A percentile compares a stretch with the other conserved stretches of the same genome.
Conservation (phyloP, 2,888 invertebrate genomes). For the Meandrusa payeni region DNA sequence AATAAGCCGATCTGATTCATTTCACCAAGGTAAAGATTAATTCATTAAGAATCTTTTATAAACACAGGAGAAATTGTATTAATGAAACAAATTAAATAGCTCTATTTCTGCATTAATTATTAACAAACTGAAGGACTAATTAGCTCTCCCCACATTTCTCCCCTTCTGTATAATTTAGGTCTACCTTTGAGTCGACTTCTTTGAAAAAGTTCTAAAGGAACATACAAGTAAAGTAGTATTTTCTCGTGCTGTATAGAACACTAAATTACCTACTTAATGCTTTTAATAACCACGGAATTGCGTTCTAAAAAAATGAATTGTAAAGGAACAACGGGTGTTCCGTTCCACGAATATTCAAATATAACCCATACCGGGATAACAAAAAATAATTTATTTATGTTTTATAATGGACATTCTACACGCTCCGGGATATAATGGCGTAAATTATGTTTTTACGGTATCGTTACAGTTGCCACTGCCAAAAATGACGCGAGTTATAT, state of each 20-base stretch:
- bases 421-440: neutral
- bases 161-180: constrained; percentile 5
- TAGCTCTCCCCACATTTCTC: constrained; percentile 11
- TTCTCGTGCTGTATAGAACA: constrained; percentile 1
- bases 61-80: constrained; percentile 21
- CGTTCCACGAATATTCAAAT: neutral
- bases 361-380: neutral
- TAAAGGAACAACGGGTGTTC: constrained; percentile 1
- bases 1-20: constrained; percentile 12
- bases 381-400: neutral
- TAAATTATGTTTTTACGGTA: neutral
- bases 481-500: too few relatives aligned
- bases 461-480: too few relatives aligned
- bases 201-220: constrained; percentile 10
- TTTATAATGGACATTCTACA: neutral
- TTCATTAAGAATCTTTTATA: constrained; percentile 16
- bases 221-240: neutral
- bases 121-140: constrained; percentile 15
- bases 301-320: constrained; percentile 2
- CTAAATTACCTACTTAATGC: constrained; percentile 15
- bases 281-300: neutral
- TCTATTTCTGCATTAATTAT: constrained; percentile 14
- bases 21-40: constrained; percentile 7
- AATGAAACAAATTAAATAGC: constrained; percentile 20
- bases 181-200: constrained; percentile 9